These are phyloP conservation scores for Epizoanthus illoricatus DNA, from an alignment of 92 coral and sea anemone genomes.

Conservation along the genomic window DNA sequence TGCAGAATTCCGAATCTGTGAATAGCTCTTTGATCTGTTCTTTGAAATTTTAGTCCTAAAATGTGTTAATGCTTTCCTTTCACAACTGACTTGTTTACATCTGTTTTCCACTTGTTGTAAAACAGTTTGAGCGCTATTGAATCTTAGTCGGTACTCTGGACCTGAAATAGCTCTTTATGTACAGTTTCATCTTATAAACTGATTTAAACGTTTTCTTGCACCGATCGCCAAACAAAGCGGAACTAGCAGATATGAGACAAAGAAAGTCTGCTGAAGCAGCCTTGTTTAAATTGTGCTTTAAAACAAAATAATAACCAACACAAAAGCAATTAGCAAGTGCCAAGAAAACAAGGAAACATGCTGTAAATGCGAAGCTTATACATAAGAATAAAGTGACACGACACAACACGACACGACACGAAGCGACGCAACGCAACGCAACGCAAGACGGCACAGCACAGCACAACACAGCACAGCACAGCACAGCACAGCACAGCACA, in stretches of 20 bases:
- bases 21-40: slow-evolving; percentile 49
- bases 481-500: no score
- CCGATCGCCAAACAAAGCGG: slow-evolving; percentile 32
- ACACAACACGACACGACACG: no score
- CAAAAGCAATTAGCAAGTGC: neutral
- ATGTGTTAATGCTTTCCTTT: slow-evolving; percentile 24
- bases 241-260: slow-evolving; percentile 17
- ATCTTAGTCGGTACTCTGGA: slow-evolving; percentile 40
- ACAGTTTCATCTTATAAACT: slow-evolving; percentile 45
- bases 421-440: no score
- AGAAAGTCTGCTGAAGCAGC: slow-evolving; percentile 60
- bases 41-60: slow-evolving; percentile 45
- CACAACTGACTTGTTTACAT: slow-evolving; percentile 23
- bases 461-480: no score
- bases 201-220: slow-evolving; percentile 40
- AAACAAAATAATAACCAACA: slow-evolving; percentile 41
- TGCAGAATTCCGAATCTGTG: slow-evolving; percentile 38
- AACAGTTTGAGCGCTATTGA: slow-evolving; percentile 39
- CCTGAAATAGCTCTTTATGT: slow-evolving; percentile 34
- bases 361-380: neutral
- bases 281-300: slow-evolving; percentile 48
- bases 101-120: slow-evolving; percentile 24
- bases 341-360: slow-evolving; percentile 10
- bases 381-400: no score
- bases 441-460: no score